Percentiles rank a stretch among this genome's conserved stretches.
Conservation (phyloP, 2,113 vertebrate species). For the Gambusia holbrooki region DNA sequence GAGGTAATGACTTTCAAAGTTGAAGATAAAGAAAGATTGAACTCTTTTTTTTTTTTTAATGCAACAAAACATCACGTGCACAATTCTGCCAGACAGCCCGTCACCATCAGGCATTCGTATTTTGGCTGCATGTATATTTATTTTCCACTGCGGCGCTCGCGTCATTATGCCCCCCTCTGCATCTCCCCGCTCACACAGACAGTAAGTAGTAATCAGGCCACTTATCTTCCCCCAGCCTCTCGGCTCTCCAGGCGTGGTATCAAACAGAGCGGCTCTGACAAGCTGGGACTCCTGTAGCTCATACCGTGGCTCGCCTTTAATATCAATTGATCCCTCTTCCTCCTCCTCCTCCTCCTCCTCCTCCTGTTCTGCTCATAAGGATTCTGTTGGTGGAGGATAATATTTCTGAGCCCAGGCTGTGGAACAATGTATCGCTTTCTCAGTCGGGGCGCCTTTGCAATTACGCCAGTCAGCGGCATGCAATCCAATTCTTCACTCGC, state of each 20-base stretch:
- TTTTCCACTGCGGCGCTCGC: background rate
- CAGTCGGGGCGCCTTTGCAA: conserved; percentile 56
- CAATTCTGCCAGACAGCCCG: background rate
- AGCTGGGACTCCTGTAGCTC: conserved; percentile 52
- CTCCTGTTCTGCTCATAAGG: conserved; percentile 41
- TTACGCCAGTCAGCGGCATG: conserved; percentile 47
- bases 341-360: conserved; percentile 20
- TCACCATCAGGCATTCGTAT: conserved; percentile 7
- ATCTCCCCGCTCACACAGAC: conserved; percentile 8
- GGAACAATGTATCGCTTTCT: conserved; percentile 59
- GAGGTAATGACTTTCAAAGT: background rate
- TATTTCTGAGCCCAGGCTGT: conserved; percentile 55
- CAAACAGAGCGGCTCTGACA: conserved; percentile 61
- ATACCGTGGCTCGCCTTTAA: conserved; percentile 50
- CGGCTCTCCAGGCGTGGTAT: conserved; percentile 58
- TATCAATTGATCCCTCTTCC: conserved; percentile 65
- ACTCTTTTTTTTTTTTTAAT: background rate
- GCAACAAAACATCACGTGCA: background rate
- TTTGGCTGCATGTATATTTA: conserved; percentile 17
- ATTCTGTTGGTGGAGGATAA: conserved; percentile 57
- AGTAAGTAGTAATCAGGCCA: conserved; percentile 48
- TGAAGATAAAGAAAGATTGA: background rate
- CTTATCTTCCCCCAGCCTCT: conserved; percentile 51
- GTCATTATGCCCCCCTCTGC: conserved; percentile 26
- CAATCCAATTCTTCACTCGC: conserved; percentile 59